phyloP scores from a whole-genome alignment of 2,113 vertebrate species.

The Passer domesticus region DNA sequence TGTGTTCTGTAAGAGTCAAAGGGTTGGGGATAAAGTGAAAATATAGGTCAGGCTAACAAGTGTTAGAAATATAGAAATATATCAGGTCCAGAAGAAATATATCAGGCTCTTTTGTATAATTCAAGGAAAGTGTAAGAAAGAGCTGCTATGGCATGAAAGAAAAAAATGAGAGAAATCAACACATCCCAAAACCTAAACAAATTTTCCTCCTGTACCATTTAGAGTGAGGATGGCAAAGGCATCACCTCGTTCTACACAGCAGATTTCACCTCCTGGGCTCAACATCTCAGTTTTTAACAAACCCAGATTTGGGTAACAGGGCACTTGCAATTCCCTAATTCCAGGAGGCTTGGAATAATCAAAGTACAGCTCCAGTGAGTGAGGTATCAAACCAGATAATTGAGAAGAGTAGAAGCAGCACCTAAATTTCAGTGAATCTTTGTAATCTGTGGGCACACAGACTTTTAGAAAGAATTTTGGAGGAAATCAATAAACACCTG shows the following conservation, averaged over 20 bases:
- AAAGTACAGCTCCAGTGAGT: background rate
- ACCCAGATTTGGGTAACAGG: fast-evolving
- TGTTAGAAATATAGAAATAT: background rate
- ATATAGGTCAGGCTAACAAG: background rate
- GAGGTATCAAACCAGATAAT: fast-evolving
- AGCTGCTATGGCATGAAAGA: background rate
- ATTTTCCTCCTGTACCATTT: background rate
- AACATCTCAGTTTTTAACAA: background rate
- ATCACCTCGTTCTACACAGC: background rate
- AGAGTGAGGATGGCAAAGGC: background rate
- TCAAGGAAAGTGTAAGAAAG: background rate
- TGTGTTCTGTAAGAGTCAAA: background rate
- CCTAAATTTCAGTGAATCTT: background rate
- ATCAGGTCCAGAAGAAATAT: background rate
- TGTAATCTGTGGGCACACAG: background rate
- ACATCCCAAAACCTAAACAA: background rate
- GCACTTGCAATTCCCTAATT: fast-evolving
- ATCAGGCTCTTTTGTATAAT: background rate
- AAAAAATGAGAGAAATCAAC: background rate
- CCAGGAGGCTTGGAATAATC: background rate
- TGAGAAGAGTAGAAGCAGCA: background rate
- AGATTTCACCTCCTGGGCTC: background rate
- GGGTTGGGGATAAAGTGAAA: background rate
- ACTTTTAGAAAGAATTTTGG: background rate
- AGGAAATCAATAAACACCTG: background rate